Evolutionary conservation across 2,888 invertebrate species (phyloP), one percentile per base, ranked within the genome.

Genomic region (Ophraella communa): DNA sequence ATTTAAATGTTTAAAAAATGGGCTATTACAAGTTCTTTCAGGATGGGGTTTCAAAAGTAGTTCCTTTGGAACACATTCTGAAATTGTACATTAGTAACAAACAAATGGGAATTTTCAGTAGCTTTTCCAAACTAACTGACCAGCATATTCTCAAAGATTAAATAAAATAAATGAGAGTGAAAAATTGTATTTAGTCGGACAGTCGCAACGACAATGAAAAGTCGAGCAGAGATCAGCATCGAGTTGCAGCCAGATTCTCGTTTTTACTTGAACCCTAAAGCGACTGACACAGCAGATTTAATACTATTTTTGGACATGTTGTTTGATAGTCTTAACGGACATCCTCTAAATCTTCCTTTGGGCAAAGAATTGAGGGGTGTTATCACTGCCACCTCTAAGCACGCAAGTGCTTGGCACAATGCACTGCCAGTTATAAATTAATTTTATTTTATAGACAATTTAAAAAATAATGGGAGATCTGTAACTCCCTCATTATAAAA

Each of bases 1-100:
- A 23, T 20, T 71, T 10, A 73, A 73, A 62, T 53, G 66, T 8
- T 45, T 74, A 7, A 5, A 72, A 30, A 74, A 73, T 42, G 56
- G 58, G 24, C 27, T 71, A 7, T 18, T 73, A 18, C 57, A 49
- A 65, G 39, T 71, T 69, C 61, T 45, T 5, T 1, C 27, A 30
- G 23, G 17, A 27, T 27, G 27, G 52, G 24, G 27, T 14, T 27
- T 18, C 20, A 52, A 52, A 52, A 30, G 27, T 52, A 18, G 71
- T 68, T 33, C 65, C 65, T 27, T 70, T 70, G 70, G 4, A 42
- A 2, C 65, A 70, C 63, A 24, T 70, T 5, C 17, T 60, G 4
- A 7, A 63, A 4, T 27, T 67, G 3, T 71, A 69, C 45, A 23
- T 39, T 21, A 56, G 44, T 7, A 63, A 68, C 39, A 55, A 61